Evolutionary conservation across 2,888 invertebrate species (phyloP).

Genomic region (Lepidocyrtinus sp.): DNA sequence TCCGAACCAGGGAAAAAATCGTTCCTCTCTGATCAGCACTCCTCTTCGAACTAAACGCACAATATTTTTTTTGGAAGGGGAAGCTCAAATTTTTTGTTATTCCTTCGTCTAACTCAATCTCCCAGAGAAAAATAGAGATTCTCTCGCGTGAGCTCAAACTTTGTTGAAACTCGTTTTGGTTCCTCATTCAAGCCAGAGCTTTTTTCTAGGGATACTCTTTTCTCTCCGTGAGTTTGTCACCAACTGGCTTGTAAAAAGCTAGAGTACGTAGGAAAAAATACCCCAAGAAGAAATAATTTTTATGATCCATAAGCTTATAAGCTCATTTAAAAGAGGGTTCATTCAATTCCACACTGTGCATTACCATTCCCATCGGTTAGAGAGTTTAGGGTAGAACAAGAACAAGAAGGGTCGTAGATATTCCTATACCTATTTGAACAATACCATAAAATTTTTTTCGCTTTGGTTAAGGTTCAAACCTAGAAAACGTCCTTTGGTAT

Average conservation of each 20-base stretch:
- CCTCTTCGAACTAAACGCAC: background rate
- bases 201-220: constrained; percentile 38
- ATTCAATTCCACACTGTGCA: too few relatives aligned
- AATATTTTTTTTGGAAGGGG: background rate
- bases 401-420: background rate
- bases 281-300: constrained; percentile 12
- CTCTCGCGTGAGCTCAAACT: background rate
- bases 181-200: background rate
- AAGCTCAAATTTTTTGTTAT: background rate
- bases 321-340: background rate
- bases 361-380: background rate
- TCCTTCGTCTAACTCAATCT: background rate
- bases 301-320: background rate
- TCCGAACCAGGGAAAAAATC: background rate
- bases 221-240: constrained; percentile 66
- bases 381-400: background rate
- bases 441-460: background rate
- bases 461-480: constrained; percentile 12
- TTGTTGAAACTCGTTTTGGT: background rate
- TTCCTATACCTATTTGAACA: background rate
- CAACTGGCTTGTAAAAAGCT: constrained; percentile 62
- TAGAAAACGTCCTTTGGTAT: background rate
- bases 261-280: constrained; percentile 56
- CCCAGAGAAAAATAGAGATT: background rate
- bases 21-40: background rate